Conservation (phyloP, 2,888 invertebrate species). For the Sisyra terminalis region DNA sequence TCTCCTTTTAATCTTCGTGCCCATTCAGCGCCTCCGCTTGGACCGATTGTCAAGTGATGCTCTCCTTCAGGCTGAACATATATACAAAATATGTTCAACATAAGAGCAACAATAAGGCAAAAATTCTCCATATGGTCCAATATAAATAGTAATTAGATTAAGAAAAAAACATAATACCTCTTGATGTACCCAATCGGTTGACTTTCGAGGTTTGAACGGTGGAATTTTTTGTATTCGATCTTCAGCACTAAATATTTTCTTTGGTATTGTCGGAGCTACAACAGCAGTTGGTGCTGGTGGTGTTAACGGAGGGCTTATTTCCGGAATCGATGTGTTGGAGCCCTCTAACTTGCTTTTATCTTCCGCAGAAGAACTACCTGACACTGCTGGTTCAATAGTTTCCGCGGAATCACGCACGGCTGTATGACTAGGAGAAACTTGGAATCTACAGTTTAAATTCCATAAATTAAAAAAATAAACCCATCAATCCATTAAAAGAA, state of each 20-base stretch:
- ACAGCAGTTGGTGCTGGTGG: slow-evolving; percentile 2
- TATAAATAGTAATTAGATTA: too few species aligned
- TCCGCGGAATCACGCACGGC: background rate
- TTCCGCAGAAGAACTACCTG: background rate
- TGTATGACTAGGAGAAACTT: slow-evolving; percentile 8
- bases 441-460: slow-evolving; percentile 2
- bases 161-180: slow-evolving; percentile 16
- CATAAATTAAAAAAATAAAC: too few species aligned
- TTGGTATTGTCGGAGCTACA: slow-evolving; percentile 9
- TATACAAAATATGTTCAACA: slow-evolving; percentile 10
- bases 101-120: too few species aligned
- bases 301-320: slow-evolving; percentile 19
- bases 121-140: too few species aligned
- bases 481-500: slow-evolving; percentile 1
- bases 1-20: slow-evolving; percentile 39
- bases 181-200: slow-evolving; percentile 32
- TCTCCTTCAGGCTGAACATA: slow-evolving; percentile 17
- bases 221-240: slow-evolving; percentile 31
- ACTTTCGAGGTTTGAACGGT: slow-evolving; percentile 36
- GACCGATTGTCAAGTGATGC: slow-evolving; percentile 42
- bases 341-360: slow-evolving; percentile 5
- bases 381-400: background rate
- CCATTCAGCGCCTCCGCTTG: slow-evolving; percentile 49
- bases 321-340: slow-evolving; percentile 29
- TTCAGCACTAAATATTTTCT: slow-evolving; percentile 19